phyloP scores from a whole-genome alignment of 2,797 vertebrate species.

The Rhinoraja longicauda region DNA sequence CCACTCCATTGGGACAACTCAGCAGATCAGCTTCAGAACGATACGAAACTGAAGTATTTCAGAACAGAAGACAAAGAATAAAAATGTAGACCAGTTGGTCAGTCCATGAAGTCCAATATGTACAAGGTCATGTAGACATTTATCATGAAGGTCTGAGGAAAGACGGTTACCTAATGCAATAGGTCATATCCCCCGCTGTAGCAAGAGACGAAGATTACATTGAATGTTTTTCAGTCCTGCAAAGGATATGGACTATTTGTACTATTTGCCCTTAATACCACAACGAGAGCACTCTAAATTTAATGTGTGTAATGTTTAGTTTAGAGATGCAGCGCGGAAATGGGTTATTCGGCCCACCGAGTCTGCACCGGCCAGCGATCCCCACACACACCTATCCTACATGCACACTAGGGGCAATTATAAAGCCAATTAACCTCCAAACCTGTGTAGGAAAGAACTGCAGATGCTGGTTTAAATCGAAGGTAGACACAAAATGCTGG shows the following conservation, averaged over 20 bases:
- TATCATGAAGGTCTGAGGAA: background rate
- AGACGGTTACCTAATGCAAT: background rate
- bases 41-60: background rate
- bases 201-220: background rate
- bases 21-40: background rate
- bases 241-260: background rate
- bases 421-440: too few species aligned
- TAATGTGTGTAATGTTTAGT: background rate
- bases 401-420: too few species aligned
- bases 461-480: too few species aligned
- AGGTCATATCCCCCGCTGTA: background rate
- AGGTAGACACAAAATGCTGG: too few species aligned
- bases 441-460: too few species aligned
- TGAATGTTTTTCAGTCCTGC: slow-evolving; percentile 1
- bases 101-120: background rate
- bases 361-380: too few species aligned
- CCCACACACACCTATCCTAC: too few species aligned
- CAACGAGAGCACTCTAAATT: background rate
- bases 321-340: too few species aligned
- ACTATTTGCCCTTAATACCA: background rate
- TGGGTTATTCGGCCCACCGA: too few species aligned
- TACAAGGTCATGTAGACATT: background rate
- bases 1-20: background rate
- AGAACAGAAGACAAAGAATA: background rate
- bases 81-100: background rate